These are phyloP conservation scores for Podabrus alpinus DNA, from an alignment of 2,888 invertebrate species.

Conservation along the genomic window DNA sequence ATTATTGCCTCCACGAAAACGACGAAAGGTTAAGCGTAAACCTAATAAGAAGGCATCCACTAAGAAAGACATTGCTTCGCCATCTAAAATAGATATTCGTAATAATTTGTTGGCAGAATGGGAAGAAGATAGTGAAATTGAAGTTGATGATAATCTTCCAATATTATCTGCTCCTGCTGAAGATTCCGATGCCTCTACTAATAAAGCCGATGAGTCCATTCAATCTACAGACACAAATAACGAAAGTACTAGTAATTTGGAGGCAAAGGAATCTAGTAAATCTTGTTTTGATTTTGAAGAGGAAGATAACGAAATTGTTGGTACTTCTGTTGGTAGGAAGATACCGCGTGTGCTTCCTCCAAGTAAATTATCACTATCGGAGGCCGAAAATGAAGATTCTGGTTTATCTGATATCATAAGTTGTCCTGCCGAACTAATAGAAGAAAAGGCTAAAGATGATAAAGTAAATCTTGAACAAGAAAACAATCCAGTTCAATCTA, in stretches of 20 bases:
- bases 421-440: background rate
- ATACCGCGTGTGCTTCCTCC: constrained; percentile 64
- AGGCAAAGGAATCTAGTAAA: constrained; percentile 43
- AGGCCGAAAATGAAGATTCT: constrained; percentile 52
- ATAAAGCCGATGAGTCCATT: constrained; percentile 8
- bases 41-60: constrained; percentile 3
- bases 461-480: background rate
- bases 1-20: constrained; percentile 31
- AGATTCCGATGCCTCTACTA: constrained; percentile 36
- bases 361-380: constrained; percentile 53
- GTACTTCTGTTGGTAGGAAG: constrained; percentile 61
- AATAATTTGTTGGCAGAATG: constrained; percentile 76
- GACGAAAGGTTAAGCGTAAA: constrained; percentile 9
- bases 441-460: constrained; percentile 10
- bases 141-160: constrained; percentile 27
- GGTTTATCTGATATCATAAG: constrained; percentile 35
- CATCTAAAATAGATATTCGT: constrained; percentile 65
- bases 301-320: constrained; percentile 62
- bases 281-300: constrained; percentile 82
- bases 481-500: constrained; percentile 23
- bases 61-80: constrained; percentile 9
- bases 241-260: constrained; percentile 9
- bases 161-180: constrained; percentile 5
- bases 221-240: constrained; percentile 9
- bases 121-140: constrained; percentile 65